These are phyloP conservation scores for Frankliniella intonsa DNA, from an alignment of 2,888 invertebrate species.

Conservation along the genomic window DNA sequence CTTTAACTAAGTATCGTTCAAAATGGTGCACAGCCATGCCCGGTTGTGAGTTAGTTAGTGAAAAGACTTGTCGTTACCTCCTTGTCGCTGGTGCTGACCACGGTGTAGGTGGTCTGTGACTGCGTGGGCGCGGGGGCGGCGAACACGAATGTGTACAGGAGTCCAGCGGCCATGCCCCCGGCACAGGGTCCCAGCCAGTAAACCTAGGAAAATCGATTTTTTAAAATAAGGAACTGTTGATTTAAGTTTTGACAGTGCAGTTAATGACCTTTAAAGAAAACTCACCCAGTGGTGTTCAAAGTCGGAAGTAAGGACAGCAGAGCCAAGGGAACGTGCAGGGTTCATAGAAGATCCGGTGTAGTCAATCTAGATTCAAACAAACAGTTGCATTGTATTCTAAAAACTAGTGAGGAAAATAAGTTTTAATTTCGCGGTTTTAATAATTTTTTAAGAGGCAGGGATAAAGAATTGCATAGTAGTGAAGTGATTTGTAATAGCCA, in stretches of 20 bases:
- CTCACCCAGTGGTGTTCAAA: conserved; percentile 82
- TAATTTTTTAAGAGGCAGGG: background rate
- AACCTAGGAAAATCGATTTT: conserved; percentile 51
- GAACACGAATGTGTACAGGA: conserved; percentile 62
- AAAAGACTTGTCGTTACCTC: conserved; percentile 42
- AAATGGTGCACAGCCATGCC: too few species aligned
- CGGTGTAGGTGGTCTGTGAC: conserved; percentile 43
- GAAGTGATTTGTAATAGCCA: too few species aligned
- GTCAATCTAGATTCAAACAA: conserved; percentile 46
- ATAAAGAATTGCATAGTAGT: too few species aligned
- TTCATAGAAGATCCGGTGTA: conserved; percentile 88
- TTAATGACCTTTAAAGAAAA: conserved; percentile 29
- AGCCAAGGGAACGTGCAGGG: conserved; percentile 83
- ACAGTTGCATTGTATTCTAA: background rate
- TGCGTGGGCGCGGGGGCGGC: conserved; percentile 42
- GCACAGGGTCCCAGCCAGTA: conserved; percentile 86
- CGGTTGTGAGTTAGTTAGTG: too few species aligned
- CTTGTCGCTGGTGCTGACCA: conserved; percentile 47
- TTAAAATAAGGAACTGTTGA: conserved; percentile 21
- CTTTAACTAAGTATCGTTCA: too few species aligned
- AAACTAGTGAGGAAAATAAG: background rate
- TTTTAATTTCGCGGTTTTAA: background rate
- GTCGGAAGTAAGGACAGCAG: conserved; percentile 68
- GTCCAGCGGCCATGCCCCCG: conserved; percentile 71
- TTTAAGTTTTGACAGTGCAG: background rate